phyloP scores from a whole-genome alignment of 2,113 vertebrate genomes.

The Podarcis cretensis region DNA sequence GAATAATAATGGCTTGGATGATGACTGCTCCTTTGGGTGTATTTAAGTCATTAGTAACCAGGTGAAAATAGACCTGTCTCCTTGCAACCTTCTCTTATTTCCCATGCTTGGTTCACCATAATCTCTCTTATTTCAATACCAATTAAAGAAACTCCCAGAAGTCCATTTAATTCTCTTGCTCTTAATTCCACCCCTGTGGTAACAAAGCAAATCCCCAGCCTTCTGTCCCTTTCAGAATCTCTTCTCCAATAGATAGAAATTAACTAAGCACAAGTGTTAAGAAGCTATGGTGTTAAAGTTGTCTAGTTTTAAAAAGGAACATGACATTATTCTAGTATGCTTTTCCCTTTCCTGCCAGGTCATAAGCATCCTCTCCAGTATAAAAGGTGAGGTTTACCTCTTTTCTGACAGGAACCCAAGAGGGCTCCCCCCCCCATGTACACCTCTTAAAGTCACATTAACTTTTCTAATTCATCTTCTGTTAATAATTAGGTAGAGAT shows the following conservation, averaged over 20 bases:
- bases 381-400: too few species aligned
- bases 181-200: background rate
- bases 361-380: too few species aligned
- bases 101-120: constrained; percentile 46
- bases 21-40: constrained; percentile 36
- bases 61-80: constrained; percentile 46
- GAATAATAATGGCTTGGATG: constrained; percentile 35
- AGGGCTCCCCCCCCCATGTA: too few species aligned
- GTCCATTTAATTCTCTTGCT: constrained; percentile 52
- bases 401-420: too few species aligned
- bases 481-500: constrained; percentile 21
- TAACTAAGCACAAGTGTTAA: too few species aligned
- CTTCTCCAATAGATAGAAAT: too few species aligned
- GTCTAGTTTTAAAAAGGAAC: too few species aligned
- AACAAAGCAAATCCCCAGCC: too few species aligned
- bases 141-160: constrained; percentile 63
- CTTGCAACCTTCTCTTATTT: background rate
- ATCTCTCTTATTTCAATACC: constrained; percentile 58
- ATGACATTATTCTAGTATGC: too few species aligned
- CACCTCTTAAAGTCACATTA: background rate
- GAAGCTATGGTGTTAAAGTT: too few species aligned
- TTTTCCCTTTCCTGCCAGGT: rapidly evolving
- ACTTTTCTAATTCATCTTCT: background rate
- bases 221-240: too few species aligned
- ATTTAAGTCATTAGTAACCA: constrained; percentile 41